Base-by-base conservation (phyloP, 2,888 invertebrate species). In the Autographa pulchrina region DNA sequence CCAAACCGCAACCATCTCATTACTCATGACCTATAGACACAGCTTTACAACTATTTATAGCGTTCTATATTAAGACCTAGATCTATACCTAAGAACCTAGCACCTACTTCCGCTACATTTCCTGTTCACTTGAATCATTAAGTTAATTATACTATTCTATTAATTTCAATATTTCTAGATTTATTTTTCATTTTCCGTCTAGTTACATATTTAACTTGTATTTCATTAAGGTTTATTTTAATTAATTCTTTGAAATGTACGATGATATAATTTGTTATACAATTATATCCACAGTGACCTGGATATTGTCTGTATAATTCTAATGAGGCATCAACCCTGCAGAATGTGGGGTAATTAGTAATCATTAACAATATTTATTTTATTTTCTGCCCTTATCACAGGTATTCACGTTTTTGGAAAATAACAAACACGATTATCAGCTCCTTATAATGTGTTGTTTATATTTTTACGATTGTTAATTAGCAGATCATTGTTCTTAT, bases 181-280 rank as follows among this genome's bases (percentile, higher is more conserved):
- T 58, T 65, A 31, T 11, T 31, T 18, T 0, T 32, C 9, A 54
- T 67, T 67, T 65, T 75, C 75, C 20, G 54, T 78, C 54, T 59
- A 59, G 56, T 16, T 52, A 52, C 32, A 32, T 41, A 35, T 65
- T 54, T 4, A n/a, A 38, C 25, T 67, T 16, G 48, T 35, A 41
- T 54, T 67, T 48, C 11, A 18, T 16, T 9, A 52, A 25, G 58
- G 41, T 68, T 68, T n/a, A 48, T 56, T 75, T 66, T 74, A 74
- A 74, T 78, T 78, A 70, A 70, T 78, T 74, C 65, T 54, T 43
- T 14, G 79, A 54, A 74, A n/a, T 16, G 9, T n/a, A 0, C 6
- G 48, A 48, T 48, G 16, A 48, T n/a, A n/a, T n/a, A n/a, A 48
- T 48, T 7, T n/a, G n/a, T n/a, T n/a, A 48, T 43, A 43, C 6